Percentiles rank a stretch among this genome's conserved stretches.
Conservation (phyloP, 2,797 vertebrate species). For the Intellagama lesueurii region DNA sequence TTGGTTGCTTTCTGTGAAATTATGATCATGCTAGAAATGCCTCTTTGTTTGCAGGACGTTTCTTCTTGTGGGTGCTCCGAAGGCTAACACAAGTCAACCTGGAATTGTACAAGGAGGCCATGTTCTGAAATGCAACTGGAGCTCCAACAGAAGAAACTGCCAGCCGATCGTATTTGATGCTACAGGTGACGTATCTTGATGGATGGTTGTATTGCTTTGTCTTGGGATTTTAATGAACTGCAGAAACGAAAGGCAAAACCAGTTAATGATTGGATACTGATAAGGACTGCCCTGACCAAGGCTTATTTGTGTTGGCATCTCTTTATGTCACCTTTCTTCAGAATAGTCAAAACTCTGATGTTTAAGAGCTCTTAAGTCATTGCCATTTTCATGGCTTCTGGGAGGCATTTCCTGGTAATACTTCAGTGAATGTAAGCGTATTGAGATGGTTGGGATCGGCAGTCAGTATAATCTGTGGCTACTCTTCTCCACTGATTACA, state of each 20-base stretch:
- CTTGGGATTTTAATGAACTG: neutral
- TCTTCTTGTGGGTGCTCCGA: constrained; percentile 83
- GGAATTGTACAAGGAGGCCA: constrained; percentile 82
- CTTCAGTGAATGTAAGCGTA: too few relatives aligned
- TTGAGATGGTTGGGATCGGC: neutral
- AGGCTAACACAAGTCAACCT: constrained; percentile 82
- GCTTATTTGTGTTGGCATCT: neutral
- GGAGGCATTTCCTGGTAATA: neutral
- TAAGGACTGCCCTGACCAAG: neutral
- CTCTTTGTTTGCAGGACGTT: constrained; percentile 66
- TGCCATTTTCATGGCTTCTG: neutral
- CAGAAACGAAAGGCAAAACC: neutral
- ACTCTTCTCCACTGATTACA: neutral
- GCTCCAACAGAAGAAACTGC: constrained; percentile 71
- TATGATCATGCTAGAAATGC: neutral
- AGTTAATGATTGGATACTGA: neutral
- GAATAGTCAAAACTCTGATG: neutral
- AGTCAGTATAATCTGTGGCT: neutral
- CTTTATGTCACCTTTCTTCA: neutral
- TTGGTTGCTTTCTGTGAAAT: neutral
- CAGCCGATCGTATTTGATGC: constrained; percentile 80
- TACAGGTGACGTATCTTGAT: constrained; percentile 66
- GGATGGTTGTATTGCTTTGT: neutral
- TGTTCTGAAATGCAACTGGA: constrained; percentile 82
- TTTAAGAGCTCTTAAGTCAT: neutral